Percentiles rank a stretch among this genome's conserved stretches.
phyloP scores from a whole-genome alignment of 2,888 invertebrate species.

The Watsonalla cultraria region DNA sequence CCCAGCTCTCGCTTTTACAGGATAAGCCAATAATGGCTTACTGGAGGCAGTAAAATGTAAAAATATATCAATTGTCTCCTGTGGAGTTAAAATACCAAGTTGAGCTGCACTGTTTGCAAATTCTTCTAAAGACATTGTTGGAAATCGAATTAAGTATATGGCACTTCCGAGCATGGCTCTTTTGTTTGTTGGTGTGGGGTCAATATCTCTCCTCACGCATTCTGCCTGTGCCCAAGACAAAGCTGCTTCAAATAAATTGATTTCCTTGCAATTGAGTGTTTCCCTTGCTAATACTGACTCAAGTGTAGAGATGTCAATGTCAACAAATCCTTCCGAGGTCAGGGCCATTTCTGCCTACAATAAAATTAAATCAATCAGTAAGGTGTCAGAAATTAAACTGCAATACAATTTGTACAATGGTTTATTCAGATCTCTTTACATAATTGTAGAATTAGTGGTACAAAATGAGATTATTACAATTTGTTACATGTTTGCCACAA shows the following conservation, averaged over 20 bases:
- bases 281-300: conserved; percentile 95
- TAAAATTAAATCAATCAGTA: conserved; percentile 34
- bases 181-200: conserved; percentile 88
- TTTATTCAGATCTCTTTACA: conserved; percentile 62
- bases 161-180: conserved; percentile 86
- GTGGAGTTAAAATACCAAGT: conserved; percentile 92
- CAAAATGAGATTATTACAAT: conserved; percentile 41
- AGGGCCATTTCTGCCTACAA: conserved; percentile 96
- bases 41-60: conserved; percentile 94
- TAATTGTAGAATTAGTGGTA: conserved; percentile 31
- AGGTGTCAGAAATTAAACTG: conserved; percentile 67
- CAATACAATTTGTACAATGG: conserved; percentile 73
- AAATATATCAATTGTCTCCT: conserved; percentile 97
- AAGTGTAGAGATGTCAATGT: conserved; percentile 95
- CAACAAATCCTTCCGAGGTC: conserved; percentile 96
- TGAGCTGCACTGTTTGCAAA: conserved; percentile 98
- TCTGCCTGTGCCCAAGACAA: conserved; percentile 96
- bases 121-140: conserved; percentile 93
- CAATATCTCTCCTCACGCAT: conserved; percentile 90
- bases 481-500: conserved; percentile 52
- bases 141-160: conserved; percentile 92
- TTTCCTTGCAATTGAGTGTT: conserved; percentile 96
- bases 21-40: conserved; percentile 91
- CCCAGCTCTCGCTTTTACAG: conserved; percentile 90
- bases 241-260: conserved; percentile 93